A percentile compares a stretch with the other conserved stretches of the same genome.
Evolutionary conservation across 2,888 invertebrate species (phyloP).

Genomic region (Dasypolia templi): DNA sequence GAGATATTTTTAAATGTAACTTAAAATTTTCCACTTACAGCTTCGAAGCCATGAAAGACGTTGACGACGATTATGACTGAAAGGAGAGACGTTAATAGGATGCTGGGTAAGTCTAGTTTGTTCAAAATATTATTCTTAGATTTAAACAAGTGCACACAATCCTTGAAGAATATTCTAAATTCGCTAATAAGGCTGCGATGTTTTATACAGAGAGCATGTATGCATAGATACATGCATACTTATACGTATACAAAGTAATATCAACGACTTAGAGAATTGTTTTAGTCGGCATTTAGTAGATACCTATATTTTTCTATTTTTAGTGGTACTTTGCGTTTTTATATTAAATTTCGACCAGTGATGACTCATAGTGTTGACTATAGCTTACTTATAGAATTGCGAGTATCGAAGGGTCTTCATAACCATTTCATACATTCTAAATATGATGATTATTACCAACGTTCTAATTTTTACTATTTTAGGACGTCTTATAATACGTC

Average conservation of each 20-base stretch:
- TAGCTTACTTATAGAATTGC: neutral
- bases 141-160: constrained; percentile 2
- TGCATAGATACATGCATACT: neutral
- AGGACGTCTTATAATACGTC: no score
- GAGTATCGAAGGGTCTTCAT: no score
- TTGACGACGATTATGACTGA: constrained; percentile 88
- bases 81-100: constrained; percentile 86
- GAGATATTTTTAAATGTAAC: constrained; percentile 21
- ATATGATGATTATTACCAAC: neutral
- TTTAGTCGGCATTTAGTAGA: neutral
- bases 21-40: constrained; percentile 68
- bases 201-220: neutral
- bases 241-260: neutral
- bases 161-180: constrained; percentile 28
- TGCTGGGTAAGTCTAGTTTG: constrained; percentile 87
- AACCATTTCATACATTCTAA: neutral
- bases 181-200: constrained; percentile 26
- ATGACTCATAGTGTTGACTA: constrained; percentile 30
- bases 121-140: constrained; percentile 32
- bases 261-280: neutral
- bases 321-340: neutral
- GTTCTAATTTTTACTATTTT: neutral
- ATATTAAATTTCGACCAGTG: neutral
- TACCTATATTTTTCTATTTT: neutral
- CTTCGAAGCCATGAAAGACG: constrained; percentile 82